phyloP scores from a whole-genome alignment of 2,113 vertebrate species.

The Micronycteris hirsuta region DNA sequence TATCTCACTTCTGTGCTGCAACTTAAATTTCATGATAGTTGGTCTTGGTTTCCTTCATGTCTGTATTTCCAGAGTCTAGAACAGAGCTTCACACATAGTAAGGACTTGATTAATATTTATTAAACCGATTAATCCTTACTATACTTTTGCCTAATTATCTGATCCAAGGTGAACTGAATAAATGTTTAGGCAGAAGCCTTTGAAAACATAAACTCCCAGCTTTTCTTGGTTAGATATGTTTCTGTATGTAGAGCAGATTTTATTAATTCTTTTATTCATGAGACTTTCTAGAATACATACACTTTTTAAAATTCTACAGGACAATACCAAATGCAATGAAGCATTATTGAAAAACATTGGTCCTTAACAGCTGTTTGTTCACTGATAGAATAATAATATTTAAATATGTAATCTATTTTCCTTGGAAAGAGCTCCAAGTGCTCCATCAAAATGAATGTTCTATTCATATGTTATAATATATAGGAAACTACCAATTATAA shows the following conservation, averaged over 20 bases:
- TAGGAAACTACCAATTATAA: not conserved
- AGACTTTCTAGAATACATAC: not conserved
- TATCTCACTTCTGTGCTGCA: not conserved
- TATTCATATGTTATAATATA: not conserved
- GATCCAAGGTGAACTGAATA: not conserved
- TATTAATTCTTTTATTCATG: not conserved
- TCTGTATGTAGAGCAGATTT: not conserved
- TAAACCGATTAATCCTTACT: not conserved
- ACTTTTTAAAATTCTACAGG: not conserved
- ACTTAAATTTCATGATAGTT: not conserved
- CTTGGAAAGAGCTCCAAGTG: not conserved
- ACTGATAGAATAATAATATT: not conserved
- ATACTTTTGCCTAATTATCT: not conserved
- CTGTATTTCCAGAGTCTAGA: not conserved
- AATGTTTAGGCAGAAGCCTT: not conserved
- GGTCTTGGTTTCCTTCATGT: not conserved
- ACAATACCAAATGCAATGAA: not conserved
- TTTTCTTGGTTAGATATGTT: not conserved
- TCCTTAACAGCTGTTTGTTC: not conserved
- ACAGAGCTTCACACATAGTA: not conserved
- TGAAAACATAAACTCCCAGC: not conserved
- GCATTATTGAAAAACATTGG: not conserved
- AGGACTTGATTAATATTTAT: not conserved
- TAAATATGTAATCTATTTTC: not conserved
- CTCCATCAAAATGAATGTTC: not conserved